Base-by-base conservation (phyloP, 2,113 vertebrate species). In the Gymnarchus niloticus region DNA sequence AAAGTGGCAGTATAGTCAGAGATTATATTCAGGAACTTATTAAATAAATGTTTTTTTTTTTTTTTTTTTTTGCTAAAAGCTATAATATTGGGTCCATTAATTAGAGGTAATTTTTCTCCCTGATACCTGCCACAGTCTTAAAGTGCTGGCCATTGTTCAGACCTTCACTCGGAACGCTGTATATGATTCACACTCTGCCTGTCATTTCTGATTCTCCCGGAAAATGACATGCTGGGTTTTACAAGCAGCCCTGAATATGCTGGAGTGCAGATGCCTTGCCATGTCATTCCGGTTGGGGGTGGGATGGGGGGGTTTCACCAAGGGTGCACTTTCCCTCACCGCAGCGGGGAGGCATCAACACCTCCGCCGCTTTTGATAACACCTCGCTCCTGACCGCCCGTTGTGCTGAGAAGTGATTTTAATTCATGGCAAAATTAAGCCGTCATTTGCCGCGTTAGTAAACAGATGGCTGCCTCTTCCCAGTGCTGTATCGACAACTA, bases 401-500 rank as follows among this genome's bases (percentile, higher is more conserved):
- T 37, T 37, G 61, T 69, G 28, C 28, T 69, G 28, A 37, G 61
- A 33, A 37, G 28, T 17, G 12, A 37, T 37, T 17, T 41, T 10
- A 14, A 17, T 37, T 69, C 10, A 25, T 1, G 12, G 8, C 52
- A 17, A 54, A 54, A 17, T 14, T 17, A 37, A 37, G 61, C 37
- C 4, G 19, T 69, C 14, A 14, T 19, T 69, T 1, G 61, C 61
- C 37, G 28, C 37, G 17, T 69, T 37, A 19, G 61, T 37, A 69
- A 37, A 10, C 61, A 69, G 61, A 33, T 69, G 12, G 10, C 33
- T 1, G 12, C 28, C 21, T 21, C 9, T 19, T 87, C 59, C 59
- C 91, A 99, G 98, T 99, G 98, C 94, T 99, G 98, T 89, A 99
- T 99, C 78, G 98, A 99, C 93, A 99, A 99, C 94, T 99, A 98